These are phyloP conservation scores for Melanostigma gelatinosum DNA, from an alignment of 2,113 vertebrate species.

Conservation along the genomic window DNA sequence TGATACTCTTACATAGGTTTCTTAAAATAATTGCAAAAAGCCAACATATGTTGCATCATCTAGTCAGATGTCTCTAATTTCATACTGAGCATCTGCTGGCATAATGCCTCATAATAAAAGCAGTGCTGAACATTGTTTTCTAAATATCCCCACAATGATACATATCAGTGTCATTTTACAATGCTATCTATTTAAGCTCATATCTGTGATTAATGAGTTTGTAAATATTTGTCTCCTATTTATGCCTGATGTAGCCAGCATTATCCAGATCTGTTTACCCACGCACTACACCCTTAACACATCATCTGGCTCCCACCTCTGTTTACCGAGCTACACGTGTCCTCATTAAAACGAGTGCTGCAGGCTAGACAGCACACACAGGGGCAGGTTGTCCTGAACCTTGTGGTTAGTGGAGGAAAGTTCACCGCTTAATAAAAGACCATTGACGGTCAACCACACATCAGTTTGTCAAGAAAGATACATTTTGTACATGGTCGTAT, in stretches of 20 bases:
- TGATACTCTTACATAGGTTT: background rate
- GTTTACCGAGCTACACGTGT: constrained; percentile 61
- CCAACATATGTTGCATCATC: constrained; percentile 28
- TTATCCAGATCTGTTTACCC: constrained; percentile 50
- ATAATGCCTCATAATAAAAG: constrained; percentile 10
- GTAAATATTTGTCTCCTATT: constrained; percentile 55
- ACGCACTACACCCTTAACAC: constrained; percentile 24
- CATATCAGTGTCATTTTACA: background rate
- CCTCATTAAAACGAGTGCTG: constrained; percentile 69
- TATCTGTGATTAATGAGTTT: constrained; percentile 24
- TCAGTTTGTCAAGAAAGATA: background rate
- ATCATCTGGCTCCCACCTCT: constrained; percentile 57
- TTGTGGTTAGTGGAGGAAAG: constrained; percentile 54
- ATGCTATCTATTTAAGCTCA: constrained; percentile 4
- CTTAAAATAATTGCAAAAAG: constrained; percentile 23
- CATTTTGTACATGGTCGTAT: background rate
- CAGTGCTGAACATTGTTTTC: background rate
- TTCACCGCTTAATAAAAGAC: constrained; percentile 24
- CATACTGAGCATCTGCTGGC: constrained; percentile 14
- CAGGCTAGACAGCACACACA: constrained; percentile 43
- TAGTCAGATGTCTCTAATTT: constrained; percentile 26
- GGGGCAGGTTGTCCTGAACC: constrained; percentile 46
- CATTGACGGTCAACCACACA: constrained; percentile 14
- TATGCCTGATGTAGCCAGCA: background rate
- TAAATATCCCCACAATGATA: background rate